Evolutionary conservation across 1,140 invertebrate species (phyloP), one percentile per base, ranked within the genome.

Genomic region (Dendroctonus ponderosae): DNA sequence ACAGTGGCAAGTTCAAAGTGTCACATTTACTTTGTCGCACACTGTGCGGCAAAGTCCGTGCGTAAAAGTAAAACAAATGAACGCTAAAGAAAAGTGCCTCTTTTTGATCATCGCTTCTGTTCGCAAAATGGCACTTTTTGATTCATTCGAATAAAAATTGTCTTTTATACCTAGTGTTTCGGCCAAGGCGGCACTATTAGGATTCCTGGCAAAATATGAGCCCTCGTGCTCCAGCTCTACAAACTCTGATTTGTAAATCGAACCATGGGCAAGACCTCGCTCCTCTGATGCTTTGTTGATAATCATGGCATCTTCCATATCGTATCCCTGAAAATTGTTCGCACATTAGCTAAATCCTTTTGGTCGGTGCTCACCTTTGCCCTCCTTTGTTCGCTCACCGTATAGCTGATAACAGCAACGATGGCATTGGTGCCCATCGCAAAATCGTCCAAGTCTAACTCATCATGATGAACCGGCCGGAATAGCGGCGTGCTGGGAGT

Each of bases 281-380:
- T 99, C 95, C 77, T 91, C 89, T 0, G 96, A 89, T 0, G 88
- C 83, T 80, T 98, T 98, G 78, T 99, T 99, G 15, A 99, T 92
- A 41, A 98, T 92, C 95, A 99, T 99, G 3, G 97, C 97, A 79
- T 99, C 97, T 85, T 99, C 97, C 97, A 99, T 99, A 76, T 99
- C 97, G 78, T 98, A 99, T 14, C 97, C 97, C 92, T 93, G 72
- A 79, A 79, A 69, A 52, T 38, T 15, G 9, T 26, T 68, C 11
- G 66, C 66, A 65, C 8, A n/a, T n/a, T n/a, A n/a, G n/a, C n/a
- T n/a, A n/a, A n/a, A n/a, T n/a, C n/a, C n/a, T n/a, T n/a, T n/a
- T n/a, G n/a, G n/a, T n/a, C n/a, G 15, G 50, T 51, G 8, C n/a
- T 54, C 26, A 50, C 57, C 12, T 51, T n/a, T n/a, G n/a, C n/a